These are phyloP conservation scores for Gnathonemus echidnorhynchus DNA, from an alignment of 2,113 vertebrate genomes.

Conservation along the genomic window DNA sequence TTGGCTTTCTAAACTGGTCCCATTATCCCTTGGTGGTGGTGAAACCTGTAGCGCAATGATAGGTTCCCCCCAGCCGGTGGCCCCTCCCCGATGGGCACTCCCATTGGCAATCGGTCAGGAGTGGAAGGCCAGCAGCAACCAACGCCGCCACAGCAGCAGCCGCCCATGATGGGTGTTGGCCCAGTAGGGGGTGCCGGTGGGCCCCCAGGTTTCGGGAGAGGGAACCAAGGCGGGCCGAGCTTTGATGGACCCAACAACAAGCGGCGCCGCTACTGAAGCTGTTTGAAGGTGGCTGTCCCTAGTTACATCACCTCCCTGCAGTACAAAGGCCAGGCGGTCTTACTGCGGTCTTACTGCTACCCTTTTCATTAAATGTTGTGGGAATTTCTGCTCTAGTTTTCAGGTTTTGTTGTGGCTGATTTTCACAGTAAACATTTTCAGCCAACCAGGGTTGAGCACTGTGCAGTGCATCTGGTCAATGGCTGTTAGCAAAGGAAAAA, in stretches of 20 bases:
- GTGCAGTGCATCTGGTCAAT: not conserved
- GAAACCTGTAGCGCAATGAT: constrained; percentile 76
- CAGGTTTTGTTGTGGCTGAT: not conserved
- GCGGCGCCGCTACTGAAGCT: constrained; percentile 79
- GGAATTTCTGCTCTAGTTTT: not conserved
- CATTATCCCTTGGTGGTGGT: constrained; percentile 30
- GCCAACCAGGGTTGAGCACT: not conserved
- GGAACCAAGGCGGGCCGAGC: constrained; percentile 72
- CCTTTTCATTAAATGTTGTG: constrained; percentile 1
- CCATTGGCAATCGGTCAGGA: constrained; percentile 74
- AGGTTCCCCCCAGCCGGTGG: constrained; percentile 74
- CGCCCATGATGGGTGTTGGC: constrained; percentile 35
- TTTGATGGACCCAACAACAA: constrained; percentile 96
- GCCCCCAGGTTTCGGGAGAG: constrained; percentile 78
- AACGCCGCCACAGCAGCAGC: constrained; percentile 36
- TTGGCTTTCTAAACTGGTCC: not conserved
- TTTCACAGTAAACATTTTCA: constrained; percentile 2
- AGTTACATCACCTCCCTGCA: not conserved
- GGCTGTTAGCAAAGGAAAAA: not conserved
- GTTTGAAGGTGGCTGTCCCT: not conserved
- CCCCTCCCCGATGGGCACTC: constrained; percentile 72
- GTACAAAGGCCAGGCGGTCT: not conserved
- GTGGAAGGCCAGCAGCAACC: constrained; percentile 67
- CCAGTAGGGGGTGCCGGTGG: constrained; percentile 58
- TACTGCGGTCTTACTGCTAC: not conserved